Percentiles rank a stretch among this genome's conserved stretches.
These are phyloP conservation scores for Cynaeus angustus DNA, from an alignment of 2,888 invertebrate genomes.

Conservation along the genomic window DNA sequence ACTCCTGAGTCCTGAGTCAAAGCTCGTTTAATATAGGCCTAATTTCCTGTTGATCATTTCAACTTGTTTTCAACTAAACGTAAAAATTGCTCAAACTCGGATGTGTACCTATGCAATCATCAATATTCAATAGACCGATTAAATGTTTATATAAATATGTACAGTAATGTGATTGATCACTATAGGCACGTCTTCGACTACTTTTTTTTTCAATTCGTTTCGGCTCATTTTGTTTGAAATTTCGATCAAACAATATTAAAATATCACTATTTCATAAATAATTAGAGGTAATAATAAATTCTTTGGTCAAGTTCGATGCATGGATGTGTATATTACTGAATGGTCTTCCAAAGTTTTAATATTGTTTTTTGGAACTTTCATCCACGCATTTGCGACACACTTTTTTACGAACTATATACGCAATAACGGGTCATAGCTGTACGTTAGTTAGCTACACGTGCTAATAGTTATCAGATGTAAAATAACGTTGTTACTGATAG, in stretches of 20 bases:
- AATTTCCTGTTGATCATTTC: slow-evolving; percentile 40
- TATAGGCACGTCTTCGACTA: slow-evolving; percentile 57
- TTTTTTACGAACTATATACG: slow-evolving; percentile 52
- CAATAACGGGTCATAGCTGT: slow-evolving; percentile 54
- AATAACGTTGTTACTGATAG: slow-evolving; percentile 60
- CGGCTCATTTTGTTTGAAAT: slow-evolving; percentile 50
- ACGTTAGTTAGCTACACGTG: slow-evolving; percentile 55
- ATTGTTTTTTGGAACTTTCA: slow-evolving; percentile 60
- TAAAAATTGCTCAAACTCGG: slow-evolving; percentile 56
- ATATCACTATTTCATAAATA: slow-evolving; percentile 52
- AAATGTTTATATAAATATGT: slow-evolving; percentile 54
- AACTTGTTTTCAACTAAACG: slow-evolving; percentile 37
- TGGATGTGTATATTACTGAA: slow-evolving; percentile 63
- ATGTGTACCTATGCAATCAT: slow-evolving; percentile 51
- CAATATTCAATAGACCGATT: slow-evolving; percentile 53
- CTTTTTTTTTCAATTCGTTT: slow-evolving; percentile 25
- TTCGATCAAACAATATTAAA: slow-evolving; percentile 58
- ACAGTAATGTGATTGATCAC: slow-evolving; percentile 58
- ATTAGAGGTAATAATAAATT: slow-evolving; percentile 52
- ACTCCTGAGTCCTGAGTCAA: slow-evolving; percentile 6
- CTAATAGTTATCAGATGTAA: slow-evolving; percentile 62
- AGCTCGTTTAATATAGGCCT: slow-evolving; percentile 38
- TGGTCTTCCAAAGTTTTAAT: slow-evolving; percentile 67
- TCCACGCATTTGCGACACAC: slow-evolving; percentile 51
- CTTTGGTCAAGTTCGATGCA: slow-evolving; percentile 56